These are phyloP conservation scores for Caenorhabditis elegans DNA, from an alignment of 1,140 invertebrate species.

Conservation along the genomic window DNA sequence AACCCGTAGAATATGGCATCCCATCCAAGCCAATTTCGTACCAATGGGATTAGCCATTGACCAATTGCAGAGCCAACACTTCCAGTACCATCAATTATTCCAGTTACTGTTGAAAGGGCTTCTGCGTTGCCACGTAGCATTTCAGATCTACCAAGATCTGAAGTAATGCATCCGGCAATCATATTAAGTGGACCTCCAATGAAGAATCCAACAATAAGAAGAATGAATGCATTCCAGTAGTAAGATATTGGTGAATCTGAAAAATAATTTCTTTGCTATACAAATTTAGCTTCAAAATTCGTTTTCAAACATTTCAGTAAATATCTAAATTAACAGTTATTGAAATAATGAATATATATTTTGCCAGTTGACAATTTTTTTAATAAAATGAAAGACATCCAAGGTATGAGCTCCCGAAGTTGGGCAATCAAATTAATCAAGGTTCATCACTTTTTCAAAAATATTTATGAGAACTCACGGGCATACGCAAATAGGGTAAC, in stretches of 20 bases:
- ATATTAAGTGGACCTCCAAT: conserved; percentile 27
- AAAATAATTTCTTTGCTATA: not conserved
- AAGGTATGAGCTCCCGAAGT: too few species aligned
- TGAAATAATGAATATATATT: too few species aligned
- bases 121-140: conserved; percentile 58
- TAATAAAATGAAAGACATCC: too few species aligned
- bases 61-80: conserved; percentile 70
- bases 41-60: conserved; percentile 67
- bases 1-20: conserved; percentile 68
- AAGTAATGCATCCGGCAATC: conserved; percentile 14
- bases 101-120: conserved; percentile 70
- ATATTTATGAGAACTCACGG: not conserved
- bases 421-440: too few species aligned
- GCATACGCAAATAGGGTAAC: not conserved
- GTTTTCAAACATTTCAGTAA: too few species aligned
- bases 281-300: too few species aligned
- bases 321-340: too few species aligned
- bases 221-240: conserved; percentile 3
- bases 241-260: not conserved
- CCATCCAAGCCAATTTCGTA: conserved; percentile 67
- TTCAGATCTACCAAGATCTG: conserved; percentile 43
- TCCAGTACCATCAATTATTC: conserved; percentile 70
- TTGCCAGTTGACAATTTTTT: too few species aligned
- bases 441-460: too few species aligned
- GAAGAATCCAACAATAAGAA: conserved; percentile 29